Base-by-base conservation (phyloP, 1,140 invertebrate species). In the Saccostrea glomerata region DNA sequence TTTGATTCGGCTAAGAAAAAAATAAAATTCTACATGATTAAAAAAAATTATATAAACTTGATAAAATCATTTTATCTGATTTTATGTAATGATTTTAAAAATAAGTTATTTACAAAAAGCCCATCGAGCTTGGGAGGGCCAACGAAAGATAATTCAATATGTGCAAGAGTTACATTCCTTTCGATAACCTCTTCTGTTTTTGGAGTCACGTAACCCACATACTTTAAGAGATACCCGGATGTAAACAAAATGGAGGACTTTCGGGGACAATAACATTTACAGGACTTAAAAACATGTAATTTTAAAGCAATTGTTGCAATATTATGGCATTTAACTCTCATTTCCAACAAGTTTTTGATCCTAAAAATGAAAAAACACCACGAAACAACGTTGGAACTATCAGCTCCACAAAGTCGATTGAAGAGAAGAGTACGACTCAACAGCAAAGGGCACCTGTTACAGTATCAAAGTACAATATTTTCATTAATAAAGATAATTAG, bases 181-280 rank as follows among this genome's bases (percentile, higher is more conserved):
- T 84, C n/a, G 20, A 54, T 13, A 20, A 30, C 25, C 56, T 85
- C 84, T 85, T 63, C 30, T 17, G 56, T 85, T 13, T 77, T 77
- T 60, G 56, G 60, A 87, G 86, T 83, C 77, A 70, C 58, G 85
- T 86, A 83, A 84, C 86, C 84, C 77, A 47, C 77, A 85, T 87
- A 84, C 36, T 63, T 56, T 70, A 36, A 30, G 3, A 85, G 90
- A 66, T 82, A 20, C 91, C 91, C 90, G 91, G 90, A 92, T 92
- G 91, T 90, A 90, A 90, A 92, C 91, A 92, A 91, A 89, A 90
- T 90, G 91, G 90, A 88, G 86, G 88, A 89, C 58, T 60, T 66
- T 25, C 0, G 12, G 13, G 55, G 70, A 77, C 63, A 30, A 55
- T 77, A 86, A 86, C 40, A 73, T 12, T 36, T 56, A 77, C 25